Evolutionary conservation across 2,888 invertebrate species (phyloP), one percentile per base, ranked within the genome.

Genomic region (Apotomis betuletana): DNA sequence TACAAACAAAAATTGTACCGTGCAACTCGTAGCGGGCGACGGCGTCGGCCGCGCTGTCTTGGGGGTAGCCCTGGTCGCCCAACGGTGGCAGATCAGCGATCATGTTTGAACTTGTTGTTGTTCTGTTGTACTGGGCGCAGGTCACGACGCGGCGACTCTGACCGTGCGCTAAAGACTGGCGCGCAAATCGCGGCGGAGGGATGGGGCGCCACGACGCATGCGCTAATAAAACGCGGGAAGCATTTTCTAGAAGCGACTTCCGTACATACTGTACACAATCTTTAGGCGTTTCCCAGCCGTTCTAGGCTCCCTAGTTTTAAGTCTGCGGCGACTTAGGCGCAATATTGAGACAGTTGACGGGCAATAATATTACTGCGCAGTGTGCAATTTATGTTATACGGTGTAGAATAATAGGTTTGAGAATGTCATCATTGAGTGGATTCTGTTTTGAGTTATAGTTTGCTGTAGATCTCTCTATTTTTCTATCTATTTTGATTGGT

Each of bases 161-260:
- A 81, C 85, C 85, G 76, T 87, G 90, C 90, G 88, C 89, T 85
- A 79, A 77, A 81, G 84, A 90, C 91, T 90, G 90, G 85, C 89
- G 90, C 90, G 91, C 88, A 88, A 82, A 86, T 84, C 83, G 85
- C 81, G 80, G 78, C 85, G 87, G 84, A 87, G 85, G 86, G 88
- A 89, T 81, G 83, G 83, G 81, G 79, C 71, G 76, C 75, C 70
- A 65, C 77, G 74, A 83, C 91, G 92, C 92, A 91, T 91, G 92
- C 92, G 92, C 87, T 67, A 74, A 78, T 76, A 78, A 81, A 87
- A 87, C 87, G 91, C 90, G 90, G 90, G 91, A 90, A 92, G 84
- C 77, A 80, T 79, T 79, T 89, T 90, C 90, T 91, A 91, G 90
- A 91, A 90, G 82, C 81, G 79, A 81, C 83, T 84, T 86, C 85